phyloP scores from a whole-genome alignment of 2,888 invertebrate genomes.

The Vannuccia rotundouncinata region DNA sequence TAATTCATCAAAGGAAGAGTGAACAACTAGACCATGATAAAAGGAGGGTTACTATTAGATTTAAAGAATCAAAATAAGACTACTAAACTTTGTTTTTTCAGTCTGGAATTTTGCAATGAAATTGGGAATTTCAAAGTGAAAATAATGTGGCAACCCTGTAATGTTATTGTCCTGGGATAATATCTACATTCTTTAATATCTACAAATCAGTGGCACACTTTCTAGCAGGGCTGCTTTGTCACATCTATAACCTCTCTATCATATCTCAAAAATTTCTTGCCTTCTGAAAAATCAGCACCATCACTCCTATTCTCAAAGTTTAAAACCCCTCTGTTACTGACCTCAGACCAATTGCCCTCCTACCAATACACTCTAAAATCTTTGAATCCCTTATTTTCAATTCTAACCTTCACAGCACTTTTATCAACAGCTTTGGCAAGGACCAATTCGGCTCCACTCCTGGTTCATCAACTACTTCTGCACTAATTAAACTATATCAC shows the following conservation, averaged over 20 bases:
- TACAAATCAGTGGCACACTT: slow-evolving; percentile 2
- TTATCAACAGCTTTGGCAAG: not conserved
- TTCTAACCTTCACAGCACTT: too few species aligned
- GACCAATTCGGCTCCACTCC: not conserved
- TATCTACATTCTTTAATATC: too few species aligned
- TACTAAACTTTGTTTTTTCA: not conserved
- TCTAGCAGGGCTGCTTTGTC: not conserved
- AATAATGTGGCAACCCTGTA: too few species aligned
- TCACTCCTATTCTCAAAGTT: not conserved
- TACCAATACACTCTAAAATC: not conserved
- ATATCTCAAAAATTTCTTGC: not conserved
- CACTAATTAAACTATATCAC: not conserved
- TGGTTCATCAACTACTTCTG: too few species aligned
- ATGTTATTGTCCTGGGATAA: too few species aligned
- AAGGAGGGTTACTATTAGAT: too few species aligned
- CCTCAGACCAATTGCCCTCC: not conserved
- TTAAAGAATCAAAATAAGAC: not conserved
- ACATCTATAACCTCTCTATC: not conserved
- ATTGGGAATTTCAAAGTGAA: too few species aligned
- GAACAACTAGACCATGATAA: too few species aligned
- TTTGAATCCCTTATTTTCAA: not conserved
- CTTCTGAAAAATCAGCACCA: not conserved
- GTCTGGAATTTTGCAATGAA: not conserved
- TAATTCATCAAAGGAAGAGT: not conserved
- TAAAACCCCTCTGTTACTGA: not conserved